These are phyloP conservation scores for Protosalanx chinensis DNA, from an alignment of 2,797 vertebrate genomes.

Conservation along the genomic window DNA sequence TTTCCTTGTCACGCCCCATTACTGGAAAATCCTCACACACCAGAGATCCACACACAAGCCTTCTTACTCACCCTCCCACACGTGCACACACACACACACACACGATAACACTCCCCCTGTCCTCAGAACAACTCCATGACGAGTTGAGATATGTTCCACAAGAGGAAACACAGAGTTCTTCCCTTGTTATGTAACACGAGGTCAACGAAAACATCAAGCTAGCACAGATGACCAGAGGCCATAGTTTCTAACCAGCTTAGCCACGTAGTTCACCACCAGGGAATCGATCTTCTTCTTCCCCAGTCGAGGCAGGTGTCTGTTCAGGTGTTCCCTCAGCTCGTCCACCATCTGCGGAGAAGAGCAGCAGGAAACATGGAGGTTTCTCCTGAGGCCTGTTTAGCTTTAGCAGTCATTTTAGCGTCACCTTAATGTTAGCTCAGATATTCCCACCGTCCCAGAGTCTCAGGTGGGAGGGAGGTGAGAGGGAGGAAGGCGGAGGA, in stretches of 20 bases:
- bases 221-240: too few species aligned
- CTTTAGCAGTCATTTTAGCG: background rate
- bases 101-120: background rate
- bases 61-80: slow-evolving; percentile 2
- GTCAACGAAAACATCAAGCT: too few species aligned
- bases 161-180: too few species aligned
- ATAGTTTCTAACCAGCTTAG: slow-evolving; percentile 72
- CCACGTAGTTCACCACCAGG: slow-evolving; percentile 85
- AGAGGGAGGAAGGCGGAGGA: too few species aligned
- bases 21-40: slow-evolving; percentile 36
- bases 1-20: slow-evolving; percentile 45
- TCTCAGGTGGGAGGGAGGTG: background rate
- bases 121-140: background rate
- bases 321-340: slow-evolving; percentile 88
- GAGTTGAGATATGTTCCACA: too few species aligned
- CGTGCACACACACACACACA: background rate
- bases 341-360: slow-evolving; percentile 78
- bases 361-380: background rate
- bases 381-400: too few species aligned
- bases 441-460: background rate
- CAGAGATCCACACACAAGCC: slow-evolving; percentile 8
- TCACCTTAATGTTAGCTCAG: background rate
- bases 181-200: too few species aligned
- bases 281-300: slow-evolving; percentile 89
- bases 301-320: slow-evolving; percentile 81